Percentiles rank a stretch among this genome's conserved stretches.
These are phyloP conservation scores for Diplodus sargus DNA, from an alignment of 2,797 vertebrate species.

Conservation along the genomic window DNA sequence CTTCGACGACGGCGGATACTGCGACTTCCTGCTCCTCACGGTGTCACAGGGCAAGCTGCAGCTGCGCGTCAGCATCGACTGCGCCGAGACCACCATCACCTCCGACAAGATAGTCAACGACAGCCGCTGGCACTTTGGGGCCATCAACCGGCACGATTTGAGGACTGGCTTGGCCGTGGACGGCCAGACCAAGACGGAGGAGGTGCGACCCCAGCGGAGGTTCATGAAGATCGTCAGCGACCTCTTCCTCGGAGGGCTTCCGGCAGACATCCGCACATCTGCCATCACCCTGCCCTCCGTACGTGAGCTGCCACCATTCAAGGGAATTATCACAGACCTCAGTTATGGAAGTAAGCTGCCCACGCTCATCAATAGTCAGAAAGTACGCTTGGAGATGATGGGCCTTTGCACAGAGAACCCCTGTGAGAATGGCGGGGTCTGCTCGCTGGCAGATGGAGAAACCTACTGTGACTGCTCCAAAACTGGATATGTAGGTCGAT, in stretches of 20 bases:
- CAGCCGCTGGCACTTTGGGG: slow-evolving; percentile 94
- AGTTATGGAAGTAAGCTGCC: slow-evolving; percentile 93
- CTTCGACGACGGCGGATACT: slow-evolving; percentile 96
- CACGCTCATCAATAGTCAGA: slow-evolving; percentile 91
- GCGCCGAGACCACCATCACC: slow-evolving; percentile 90
- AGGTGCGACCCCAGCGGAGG: slow-evolving; percentile 92
- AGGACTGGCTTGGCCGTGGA: slow-evolving; percentile 91
- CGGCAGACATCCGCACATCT: slow-evolving; percentile 90
- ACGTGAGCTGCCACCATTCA: slow-evolving; percentile 88
- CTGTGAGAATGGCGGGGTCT: slow-evolving; percentile 96
- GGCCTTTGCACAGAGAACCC: slow-evolving; percentile 94
- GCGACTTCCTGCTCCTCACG: slow-evolving; percentile 94
- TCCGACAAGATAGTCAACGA: slow-evolving; percentile 92
- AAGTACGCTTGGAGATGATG: slow-evolving; percentile 91
- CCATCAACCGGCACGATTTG: slow-evolving; percentile 91
- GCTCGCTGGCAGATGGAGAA: slow-evolving; percentile 93
- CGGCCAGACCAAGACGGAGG: slow-evolving; percentile 87
- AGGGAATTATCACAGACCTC: slow-evolving; percentile 94
- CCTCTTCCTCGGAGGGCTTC: slow-evolving; percentile 95
- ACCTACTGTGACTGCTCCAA: slow-evolving; percentile 95
- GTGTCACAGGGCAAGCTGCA: slow-evolving; percentile 90
- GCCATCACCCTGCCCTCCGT: slow-evolving; percentile 91
- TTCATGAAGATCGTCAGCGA: slow-evolving; percentile 97
- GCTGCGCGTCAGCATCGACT: slow-evolving; percentile 94
- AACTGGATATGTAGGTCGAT: slow-evolving; percentile 94